A percentile compares a stretch with the other conserved stretches of the same genome.
These are phyloP conservation scores for Papilio polyxenes DNA, from an alignment of 1,140 invertebrate genomes.

Conservation along the genomic window DNA sequence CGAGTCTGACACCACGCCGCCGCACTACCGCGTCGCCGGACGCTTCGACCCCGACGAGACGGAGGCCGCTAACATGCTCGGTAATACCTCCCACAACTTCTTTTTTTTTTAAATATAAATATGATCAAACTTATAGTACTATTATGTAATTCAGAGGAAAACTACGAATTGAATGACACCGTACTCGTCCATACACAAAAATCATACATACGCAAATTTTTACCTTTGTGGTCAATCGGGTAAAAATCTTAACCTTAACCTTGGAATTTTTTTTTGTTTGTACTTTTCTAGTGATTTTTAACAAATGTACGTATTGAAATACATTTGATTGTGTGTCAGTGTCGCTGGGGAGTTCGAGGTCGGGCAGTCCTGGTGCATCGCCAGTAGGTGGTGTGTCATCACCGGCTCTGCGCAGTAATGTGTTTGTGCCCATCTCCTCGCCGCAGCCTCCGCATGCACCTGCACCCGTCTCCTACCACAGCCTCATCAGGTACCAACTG, in stretches of 20 bases:
- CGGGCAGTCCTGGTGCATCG: conserved; percentile 92
- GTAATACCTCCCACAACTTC: conserved; percentile 72
- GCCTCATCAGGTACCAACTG: conserved; percentile 82
- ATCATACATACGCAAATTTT: neutral
- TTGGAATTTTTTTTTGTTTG: too few species aligned
- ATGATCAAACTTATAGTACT: too few species aligned
- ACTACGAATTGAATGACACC: neutral
- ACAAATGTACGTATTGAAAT: too few species aligned
- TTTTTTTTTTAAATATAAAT: too few species aligned
- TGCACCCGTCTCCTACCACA: conserved; percentile 71
- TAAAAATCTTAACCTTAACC: too few species aligned
- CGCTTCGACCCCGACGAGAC: conserved; percentile 96
- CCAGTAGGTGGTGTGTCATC: conserved; percentile 84
- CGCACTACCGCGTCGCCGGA: conserved; percentile 88
- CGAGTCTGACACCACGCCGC: conserved; percentile 92
- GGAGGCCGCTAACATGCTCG: conserved; percentile 97
- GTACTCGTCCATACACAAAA: neutral
- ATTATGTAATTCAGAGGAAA: too few species aligned
- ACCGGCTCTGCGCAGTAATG: conserved; percentile 80
- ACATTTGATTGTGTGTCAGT: conserved; percentile 81
- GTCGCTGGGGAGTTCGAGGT: conserved; percentile 94
- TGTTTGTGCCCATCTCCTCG: conserved; percentile 92
- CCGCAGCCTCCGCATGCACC: conserved; percentile 80
- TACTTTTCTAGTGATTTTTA: neutral
- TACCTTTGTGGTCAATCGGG: neutral